Evolutionary conservation across 2,113 vertebrate species (phyloP).

Genomic region (Baryphthengus martii): DNA sequence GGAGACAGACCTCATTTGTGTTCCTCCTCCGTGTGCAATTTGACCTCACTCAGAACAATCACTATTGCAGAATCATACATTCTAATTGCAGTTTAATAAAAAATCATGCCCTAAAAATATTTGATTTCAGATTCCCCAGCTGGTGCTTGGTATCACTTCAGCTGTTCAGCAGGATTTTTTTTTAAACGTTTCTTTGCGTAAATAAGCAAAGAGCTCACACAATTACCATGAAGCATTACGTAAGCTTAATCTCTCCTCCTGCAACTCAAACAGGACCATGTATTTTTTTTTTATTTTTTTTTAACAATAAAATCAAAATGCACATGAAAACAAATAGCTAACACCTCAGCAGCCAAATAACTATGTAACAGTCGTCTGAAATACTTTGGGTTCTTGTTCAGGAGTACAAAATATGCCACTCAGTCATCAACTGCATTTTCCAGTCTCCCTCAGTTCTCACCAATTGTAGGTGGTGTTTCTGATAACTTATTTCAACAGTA

Average conservation of each 20-base stretch:
- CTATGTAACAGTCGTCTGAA: not conserved
- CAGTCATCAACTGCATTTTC: not conserved
- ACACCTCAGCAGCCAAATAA: not conserved
- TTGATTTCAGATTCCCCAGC: constrained; percentile 70
- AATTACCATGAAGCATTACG: constrained; percentile 37
- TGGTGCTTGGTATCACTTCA: constrained; percentile 69
- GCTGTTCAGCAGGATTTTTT: constrained; percentile 51
- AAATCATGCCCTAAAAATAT: constrained; percentile 69
- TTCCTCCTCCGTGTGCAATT: constrained; percentile 38
- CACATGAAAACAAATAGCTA: not conserved
- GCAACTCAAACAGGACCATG: not conserved
- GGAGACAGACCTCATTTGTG: constrained; percentile 31
- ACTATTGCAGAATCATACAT: constrained; percentile 45
- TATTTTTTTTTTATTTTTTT: too few relatives aligned
- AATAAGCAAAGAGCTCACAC: constrained; percentile 60
- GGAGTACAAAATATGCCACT: not conserved
- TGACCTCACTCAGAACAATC: constrained; percentile 59
- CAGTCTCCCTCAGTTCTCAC: not conserved
- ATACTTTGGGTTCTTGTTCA: not conserved
- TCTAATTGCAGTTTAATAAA: constrained; percentile 63
- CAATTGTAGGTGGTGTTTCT: not conserved
- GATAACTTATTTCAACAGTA: not conserved
- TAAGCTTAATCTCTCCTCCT: constrained; percentile 34
- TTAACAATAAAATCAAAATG: not conserved
- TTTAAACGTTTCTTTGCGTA: constrained; percentile 56